Conservation (phyloP, 2,113 vertebrate species). For the Canis aureus region DNA sequence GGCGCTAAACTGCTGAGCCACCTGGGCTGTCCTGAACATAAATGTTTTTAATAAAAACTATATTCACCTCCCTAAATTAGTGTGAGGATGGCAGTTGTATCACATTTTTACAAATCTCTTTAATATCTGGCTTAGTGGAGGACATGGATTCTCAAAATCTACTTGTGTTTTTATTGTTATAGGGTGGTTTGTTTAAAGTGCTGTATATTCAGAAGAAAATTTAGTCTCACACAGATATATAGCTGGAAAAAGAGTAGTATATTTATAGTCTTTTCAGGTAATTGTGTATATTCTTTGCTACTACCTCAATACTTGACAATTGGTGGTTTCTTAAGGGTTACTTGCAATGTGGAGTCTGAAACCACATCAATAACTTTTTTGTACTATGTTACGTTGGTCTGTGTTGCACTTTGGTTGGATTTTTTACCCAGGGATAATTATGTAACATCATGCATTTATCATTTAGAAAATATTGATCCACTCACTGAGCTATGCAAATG, state of each 20-base stretch:
- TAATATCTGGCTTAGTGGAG: not conserved
- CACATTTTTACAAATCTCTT: conserved; percentile 13
- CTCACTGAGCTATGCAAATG: not conserved
- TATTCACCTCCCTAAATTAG: not conserved
- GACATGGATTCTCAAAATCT: not conserved
- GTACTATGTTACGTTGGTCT: not conserved
- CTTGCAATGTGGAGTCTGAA: not conserved
- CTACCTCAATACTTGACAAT: not conserved
- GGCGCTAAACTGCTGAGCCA: not conserved
- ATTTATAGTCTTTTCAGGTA: not conserved
- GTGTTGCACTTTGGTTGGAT: not conserved
- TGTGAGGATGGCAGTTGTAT: conserved; percentile 30
- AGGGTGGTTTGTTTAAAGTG: conserved; percentile 13
- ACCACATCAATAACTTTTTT: not conserved
- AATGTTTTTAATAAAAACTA: not conserved
- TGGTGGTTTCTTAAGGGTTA: conserved; percentile 18
- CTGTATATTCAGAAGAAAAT: not conserved
- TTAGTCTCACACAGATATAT: not conserved
- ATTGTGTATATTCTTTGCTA: not conserved
- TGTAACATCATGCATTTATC: not conserved
- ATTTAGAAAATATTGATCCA: conserved; percentile 39
- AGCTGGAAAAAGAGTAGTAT: not conserved
- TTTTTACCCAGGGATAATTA: not conserved
- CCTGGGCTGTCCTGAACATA: not conserved
- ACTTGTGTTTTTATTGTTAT: not conserved